phyloP scores from a whole-genome alignment of 92 coral and sea anemone species.

The Paramuricea clavata region DNA sequence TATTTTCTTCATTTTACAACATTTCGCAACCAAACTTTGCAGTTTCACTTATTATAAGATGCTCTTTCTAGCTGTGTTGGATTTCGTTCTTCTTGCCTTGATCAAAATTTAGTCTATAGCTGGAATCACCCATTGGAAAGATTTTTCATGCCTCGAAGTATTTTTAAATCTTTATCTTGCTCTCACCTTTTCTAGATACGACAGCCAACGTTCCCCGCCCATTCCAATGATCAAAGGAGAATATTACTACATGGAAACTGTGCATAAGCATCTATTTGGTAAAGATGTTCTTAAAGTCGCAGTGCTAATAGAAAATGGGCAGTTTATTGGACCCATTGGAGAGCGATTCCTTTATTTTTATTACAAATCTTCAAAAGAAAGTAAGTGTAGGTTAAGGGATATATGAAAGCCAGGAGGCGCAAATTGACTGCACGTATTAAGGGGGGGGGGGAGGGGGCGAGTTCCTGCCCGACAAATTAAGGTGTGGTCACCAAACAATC shows the following conservation, averaged over 20 bases:
- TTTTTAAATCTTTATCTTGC: background rate
- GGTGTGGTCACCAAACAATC: too few relatives aligned
- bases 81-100: too few relatives aligned
- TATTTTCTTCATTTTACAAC: too few relatives aligned
- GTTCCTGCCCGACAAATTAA: too few relatives aligned
- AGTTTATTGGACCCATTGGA: slow-evolving; percentile 33
- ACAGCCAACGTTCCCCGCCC: slow-evolving; percentile 46
- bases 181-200: slow-evolving; percentile 24
- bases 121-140: too few relatives aligned
- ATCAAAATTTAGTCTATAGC: too few relatives aligned
- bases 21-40: too few relatives aligned
- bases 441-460: too few relatives aligned
- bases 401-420: too few relatives aligned
- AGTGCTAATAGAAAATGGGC: slow-evolving; percentile 55
- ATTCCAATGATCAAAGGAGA: slow-evolving; percentile 41
- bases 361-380: slow-evolving; percentile 10
- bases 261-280: slow-evolving; percentile 76
- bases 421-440: too few relatives aligned
- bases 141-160: background rate
- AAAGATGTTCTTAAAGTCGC: slow-evolving; percentile 72
- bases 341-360: slow-evolving; percentile 18
- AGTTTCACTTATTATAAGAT: too few relatives aligned
- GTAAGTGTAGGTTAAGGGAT: background rate
- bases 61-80: too few relatives aligned
- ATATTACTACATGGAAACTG: slow-evolving; percentile 60